Evolutionary conservation across 2,888 invertebrate genomes (phyloP).

Genomic region (Athalia cordata): DNA sequence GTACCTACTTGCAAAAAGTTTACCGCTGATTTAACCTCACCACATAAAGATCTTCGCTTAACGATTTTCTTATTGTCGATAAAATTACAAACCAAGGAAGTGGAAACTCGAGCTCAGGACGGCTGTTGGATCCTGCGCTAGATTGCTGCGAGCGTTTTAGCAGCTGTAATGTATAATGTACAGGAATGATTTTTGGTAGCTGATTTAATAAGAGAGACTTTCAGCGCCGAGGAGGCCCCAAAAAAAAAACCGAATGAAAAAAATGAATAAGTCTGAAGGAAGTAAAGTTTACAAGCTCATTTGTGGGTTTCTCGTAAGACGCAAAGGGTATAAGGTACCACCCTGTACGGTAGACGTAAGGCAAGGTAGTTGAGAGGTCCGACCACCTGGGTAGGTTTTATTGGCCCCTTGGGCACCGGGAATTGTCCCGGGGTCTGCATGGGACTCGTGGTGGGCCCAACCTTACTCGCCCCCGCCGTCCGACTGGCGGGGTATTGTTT

Average conservation of each 20-base stretch:
- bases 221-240: too few species aligned
- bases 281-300: constrained; percentile 36
- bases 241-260: too few species aligned
- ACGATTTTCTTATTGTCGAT: not conserved
- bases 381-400: constrained; percentile 45
- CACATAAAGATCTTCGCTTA: not conserved
- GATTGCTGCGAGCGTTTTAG: too few species aligned
- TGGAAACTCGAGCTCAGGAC: not conserved
- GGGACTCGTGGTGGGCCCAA: constrained; percentile 25
- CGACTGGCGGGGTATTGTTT: constrained; percentile 43
- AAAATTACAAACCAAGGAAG: constrained; percentile 1
- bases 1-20: not conserved
- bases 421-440: constrained; percentile 25
- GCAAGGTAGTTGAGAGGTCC: constrained; percentile 29
- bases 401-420: constrained; percentile 39
- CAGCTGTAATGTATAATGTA: not conserved
- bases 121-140: too few species aligned
- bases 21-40: not conserved
- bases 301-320: constrained; percentile 34
- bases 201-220: constrained; percentile 17
- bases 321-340: too few species aligned
- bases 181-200: constrained; percentile 18
- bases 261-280: not conserved
- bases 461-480: constrained; percentile 25
- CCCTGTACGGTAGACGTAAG: not conserved